Evolutionary conservation across 64 coral and sea anemone genomes (phyloP).

Genomic region (Montipora capricornis): DNA sequence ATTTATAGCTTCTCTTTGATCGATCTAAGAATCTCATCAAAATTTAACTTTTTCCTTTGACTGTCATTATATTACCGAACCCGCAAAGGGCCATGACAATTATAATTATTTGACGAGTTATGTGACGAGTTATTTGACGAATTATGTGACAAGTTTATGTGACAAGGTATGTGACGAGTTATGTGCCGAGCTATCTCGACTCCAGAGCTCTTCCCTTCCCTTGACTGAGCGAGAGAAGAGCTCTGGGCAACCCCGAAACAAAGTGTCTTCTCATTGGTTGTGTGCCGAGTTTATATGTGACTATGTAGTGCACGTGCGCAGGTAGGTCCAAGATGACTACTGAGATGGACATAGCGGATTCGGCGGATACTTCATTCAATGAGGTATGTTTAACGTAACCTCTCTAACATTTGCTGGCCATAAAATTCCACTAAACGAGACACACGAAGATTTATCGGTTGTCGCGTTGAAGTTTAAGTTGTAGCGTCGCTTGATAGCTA

Average conservation of each 20-base stretch:
- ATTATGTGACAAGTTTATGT: no score
- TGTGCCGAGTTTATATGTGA: not conserved
- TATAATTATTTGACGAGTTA: no score
- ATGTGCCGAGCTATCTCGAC: not conserved
- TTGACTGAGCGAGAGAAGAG: no score
- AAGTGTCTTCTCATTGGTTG: no score
- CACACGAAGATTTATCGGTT: constrained; percentile 49
- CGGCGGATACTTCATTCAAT: constrained; percentile 15
- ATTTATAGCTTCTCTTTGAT: no score
- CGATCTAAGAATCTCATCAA: no score
- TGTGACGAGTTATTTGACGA: no score
- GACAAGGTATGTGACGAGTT: no score
- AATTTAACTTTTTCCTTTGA: no score
- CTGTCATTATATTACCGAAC: no score
- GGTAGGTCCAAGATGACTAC: not conserved
- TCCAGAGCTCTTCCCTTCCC: no score
- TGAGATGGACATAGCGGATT: not conserved
- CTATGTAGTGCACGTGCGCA: not conserved
- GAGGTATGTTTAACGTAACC: constrained; percentile 42
- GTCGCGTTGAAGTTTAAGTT: constrained; percentile 29
- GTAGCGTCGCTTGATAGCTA: constrained; percentile 23
- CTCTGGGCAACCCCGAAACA: not conserved
- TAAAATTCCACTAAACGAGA: constrained; percentile 45
- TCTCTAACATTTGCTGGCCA: constrained; percentile 28
- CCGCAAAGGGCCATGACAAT: no score